Evolutionary conservation across 2,888 invertebrate genomes (phyloP).

Genomic region (Callosobruchus maculatus): DNA sequence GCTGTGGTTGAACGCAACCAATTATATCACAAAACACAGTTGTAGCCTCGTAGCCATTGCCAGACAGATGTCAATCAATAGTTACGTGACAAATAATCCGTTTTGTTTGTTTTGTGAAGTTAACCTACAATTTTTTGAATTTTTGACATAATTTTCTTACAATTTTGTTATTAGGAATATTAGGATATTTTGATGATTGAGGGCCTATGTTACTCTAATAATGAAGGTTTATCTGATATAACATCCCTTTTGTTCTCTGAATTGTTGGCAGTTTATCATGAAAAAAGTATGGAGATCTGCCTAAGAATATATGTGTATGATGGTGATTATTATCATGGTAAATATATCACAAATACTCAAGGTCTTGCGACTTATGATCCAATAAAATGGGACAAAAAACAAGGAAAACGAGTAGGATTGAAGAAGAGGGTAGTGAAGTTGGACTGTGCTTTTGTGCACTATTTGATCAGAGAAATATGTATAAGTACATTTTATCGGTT

Average conservation of each 20-base stretch:
- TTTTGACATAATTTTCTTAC: too few relatives aligned
- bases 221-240: too few relatives aligned
- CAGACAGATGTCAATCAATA: too few relatives aligned
- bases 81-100: too few relatives aligned
- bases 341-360: neutral
- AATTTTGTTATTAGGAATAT: too few relatives aligned
- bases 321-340: neutral
- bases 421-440: slow-evolving; percentile 5
- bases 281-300: neutral
- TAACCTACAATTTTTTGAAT: neutral
- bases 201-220: too few relatives aligned
- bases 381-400: neutral
- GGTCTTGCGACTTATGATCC: neutral
- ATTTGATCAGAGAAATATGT: slow-evolving; percentile 37
- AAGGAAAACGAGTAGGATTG: neutral
- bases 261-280: neutral
- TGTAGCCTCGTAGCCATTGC: too few relatives aligned
- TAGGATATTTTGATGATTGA: too few relatives aligned
- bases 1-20: too few relatives aligned
- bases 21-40: too few relatives aligned
- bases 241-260: too few relatives aligned
- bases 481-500: slow-evolving; percentile 31
- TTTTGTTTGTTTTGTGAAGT: too few relatives aligned
- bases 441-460: slow-evolving; percentile 38
- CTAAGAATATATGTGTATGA: neutral